Conservation (phyloP, 2,888 invertebrate species). For the Mechanitis messenoides region DNA sequence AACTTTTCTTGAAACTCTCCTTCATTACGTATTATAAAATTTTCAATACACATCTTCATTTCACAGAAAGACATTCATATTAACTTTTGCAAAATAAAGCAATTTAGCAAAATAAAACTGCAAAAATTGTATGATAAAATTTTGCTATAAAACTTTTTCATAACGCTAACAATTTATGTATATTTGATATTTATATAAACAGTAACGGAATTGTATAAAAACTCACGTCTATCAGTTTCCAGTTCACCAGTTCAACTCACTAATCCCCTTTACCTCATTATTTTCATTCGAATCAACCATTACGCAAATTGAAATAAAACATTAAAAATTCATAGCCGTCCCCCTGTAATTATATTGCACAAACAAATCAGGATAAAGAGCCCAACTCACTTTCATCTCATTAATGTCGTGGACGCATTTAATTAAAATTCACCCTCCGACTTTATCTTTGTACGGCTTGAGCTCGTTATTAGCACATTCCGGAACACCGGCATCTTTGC, state of each 20-base stretch:
- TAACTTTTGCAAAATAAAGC: too few species aligned
- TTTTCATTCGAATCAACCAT: constrained; percentile 11
- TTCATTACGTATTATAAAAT: too few species aligned
- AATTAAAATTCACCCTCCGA: constrained; percentile 73
- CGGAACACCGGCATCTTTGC: constrained; percentile 32
- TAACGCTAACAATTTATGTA: too few species aligned
- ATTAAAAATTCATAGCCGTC: constrained; percentile 32
- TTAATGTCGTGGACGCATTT: constrained; percentile 70
- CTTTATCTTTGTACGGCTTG: constrained; percentile 61
- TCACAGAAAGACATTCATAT: too few species aligned
- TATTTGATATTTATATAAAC: too few species aligned
- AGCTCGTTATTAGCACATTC: constrained; percentile 70
- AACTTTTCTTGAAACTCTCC: too few species aligned
- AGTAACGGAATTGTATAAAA: not conserved
- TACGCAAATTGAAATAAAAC: constrained; percentile 20
- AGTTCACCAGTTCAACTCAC: constrained; percentile 5
- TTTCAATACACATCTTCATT: too few species aligned
- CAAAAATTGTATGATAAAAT: too few species aligned
- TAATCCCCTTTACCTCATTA: constrained; percentile 9
- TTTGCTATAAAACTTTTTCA: too few species aligned
- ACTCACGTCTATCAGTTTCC: not conserved
- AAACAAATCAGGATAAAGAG: constrained; percentile 72
- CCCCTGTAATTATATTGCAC: constrained; percentile 54
- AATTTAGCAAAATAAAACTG: too few species aligned
- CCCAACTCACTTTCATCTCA: constrained; percentile 68